These are phyloP conservation scores for Otolemur crassicaudatus DNA, from an alignment of 2,797 vertebrate genomes.

Conservation along the genomic window DNA sequence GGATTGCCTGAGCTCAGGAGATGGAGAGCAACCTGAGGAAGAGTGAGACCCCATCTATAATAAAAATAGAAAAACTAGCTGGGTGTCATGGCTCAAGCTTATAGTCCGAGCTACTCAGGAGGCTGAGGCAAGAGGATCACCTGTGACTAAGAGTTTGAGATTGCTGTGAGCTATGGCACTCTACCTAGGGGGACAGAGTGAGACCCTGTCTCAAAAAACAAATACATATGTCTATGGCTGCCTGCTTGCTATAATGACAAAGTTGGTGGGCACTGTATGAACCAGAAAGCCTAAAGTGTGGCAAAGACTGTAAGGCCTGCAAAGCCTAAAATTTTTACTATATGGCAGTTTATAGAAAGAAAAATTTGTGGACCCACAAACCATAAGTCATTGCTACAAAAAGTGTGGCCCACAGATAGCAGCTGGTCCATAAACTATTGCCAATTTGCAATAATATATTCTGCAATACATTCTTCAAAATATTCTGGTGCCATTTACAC, in stretches of 20 bases:
- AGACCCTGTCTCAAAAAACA: no score
- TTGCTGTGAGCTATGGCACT: no score
- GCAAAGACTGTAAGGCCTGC: neutral
- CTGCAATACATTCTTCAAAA: neutral
- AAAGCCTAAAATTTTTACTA: conserved; percentile 19
- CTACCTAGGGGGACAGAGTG: no score
- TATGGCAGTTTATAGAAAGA: neutral
- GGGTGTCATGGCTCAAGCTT: no score
- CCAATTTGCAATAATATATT: neutral
- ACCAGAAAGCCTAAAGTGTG: neutral
- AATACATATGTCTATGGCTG: neutral
- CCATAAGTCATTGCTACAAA: neutral
- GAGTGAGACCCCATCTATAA: no score
- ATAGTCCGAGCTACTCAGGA: no score
- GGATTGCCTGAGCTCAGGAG: no score
- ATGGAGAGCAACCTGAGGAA: no score
- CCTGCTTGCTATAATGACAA: neutral
- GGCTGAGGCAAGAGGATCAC: no score
- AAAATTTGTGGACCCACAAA: neutral
- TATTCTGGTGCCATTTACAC: neutral
- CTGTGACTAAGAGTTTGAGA: no score
- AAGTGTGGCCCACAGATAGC: neutral
- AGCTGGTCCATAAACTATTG: neutral
- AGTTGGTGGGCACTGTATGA: neutral
- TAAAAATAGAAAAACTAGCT: no score